Percentiles rank a stretch among this genome's conserved stretches.
phyloP scores from a whole-genome alignment of 2,797 vertebrate genomes.

The Dryobates pubescens region DNA sequence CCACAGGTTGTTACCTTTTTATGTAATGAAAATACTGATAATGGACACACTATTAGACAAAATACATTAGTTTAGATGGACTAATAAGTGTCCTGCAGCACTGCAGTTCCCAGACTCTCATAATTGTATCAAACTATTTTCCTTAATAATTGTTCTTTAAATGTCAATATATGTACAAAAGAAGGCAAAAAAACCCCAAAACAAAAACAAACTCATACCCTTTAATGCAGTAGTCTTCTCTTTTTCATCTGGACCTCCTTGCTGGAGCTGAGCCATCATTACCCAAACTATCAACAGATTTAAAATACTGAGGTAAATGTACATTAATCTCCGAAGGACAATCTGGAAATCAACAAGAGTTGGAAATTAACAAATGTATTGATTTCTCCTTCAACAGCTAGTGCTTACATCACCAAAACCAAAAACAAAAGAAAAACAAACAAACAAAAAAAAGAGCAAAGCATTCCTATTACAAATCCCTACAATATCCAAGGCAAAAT shows the following conservation, averaged over 20 bases:
- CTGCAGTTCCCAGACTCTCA: neutral
- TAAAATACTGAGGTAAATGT: constrained; percentile 76
- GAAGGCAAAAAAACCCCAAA: constrained; percentile 2
- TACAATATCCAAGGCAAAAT: neutral
- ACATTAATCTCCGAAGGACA: constrained; percentile 82
- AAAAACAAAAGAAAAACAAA: neutral
- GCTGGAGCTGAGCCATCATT: constrained; percentile 89
- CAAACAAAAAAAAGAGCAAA: neutral
- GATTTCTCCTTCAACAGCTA: neutral
- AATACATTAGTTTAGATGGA: neutral
- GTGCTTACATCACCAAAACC: neutral
- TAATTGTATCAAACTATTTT: neutral
- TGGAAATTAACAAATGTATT: neutral
- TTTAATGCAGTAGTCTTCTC: constrained; percentile 95
- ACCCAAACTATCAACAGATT: constrained; percentile 80
- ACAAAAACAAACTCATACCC: constrained; percentile 78
- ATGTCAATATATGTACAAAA: neutral
- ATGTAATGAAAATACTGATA: neutral
- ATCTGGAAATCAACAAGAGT: constrained; percentile 78
- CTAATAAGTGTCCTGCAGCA: neutral
- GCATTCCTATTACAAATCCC: neutral
- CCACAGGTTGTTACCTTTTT: neutral
- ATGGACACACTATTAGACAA: neutral
- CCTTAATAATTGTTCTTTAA: neutral
- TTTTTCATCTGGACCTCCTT: constrained; percentile 89